Percentiles rank a stretch among this genome's conserved stretches.
Conservation (phyloP, 2,797 vertebrate species). For the Melanotaenia parkinsoni region DNA sequence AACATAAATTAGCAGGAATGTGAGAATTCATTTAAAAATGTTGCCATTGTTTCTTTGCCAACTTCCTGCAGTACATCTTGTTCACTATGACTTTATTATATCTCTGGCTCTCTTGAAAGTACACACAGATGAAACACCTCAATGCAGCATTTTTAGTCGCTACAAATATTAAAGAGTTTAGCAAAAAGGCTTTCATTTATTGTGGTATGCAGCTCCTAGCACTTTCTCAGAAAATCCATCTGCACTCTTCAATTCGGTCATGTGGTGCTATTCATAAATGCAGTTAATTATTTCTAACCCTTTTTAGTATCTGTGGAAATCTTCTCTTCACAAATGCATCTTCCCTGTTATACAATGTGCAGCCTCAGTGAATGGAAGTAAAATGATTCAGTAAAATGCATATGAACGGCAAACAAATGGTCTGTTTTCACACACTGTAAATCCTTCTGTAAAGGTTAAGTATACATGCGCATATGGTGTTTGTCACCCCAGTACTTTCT, state of each 20-base stretch:
- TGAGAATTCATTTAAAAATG: background rate
- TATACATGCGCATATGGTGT: slow-evolving; percentile 2
- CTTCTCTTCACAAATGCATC: background rate
- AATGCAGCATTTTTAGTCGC: background rate
- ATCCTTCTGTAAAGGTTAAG: slow-evolving; percentile 1
- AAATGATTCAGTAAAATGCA: slow-evolving; percentile 11
- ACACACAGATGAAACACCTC: background rate
- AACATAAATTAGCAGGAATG: background rate
- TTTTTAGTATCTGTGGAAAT: background rate
- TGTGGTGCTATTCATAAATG: slow-evolving; percentile 23
- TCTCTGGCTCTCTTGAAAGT: background rate
- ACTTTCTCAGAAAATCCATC: slow-evolving; percentile 15
- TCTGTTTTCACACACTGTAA: slow-evolving; percentile 18
- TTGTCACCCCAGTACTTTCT: background rate
- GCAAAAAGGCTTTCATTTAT: slow-evolving; percentile 17
- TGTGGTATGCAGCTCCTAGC: slow-evolving; percentile 10
- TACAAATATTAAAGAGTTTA: background rate
- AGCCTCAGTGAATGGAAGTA: slow-evolving; percentile 1
- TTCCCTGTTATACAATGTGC: slow-evolving; percentile 6
- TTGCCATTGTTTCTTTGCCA: background rate
- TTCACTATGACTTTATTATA: background rate
- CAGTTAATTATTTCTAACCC: slow-evolving; percentile 2
- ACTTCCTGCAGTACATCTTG: background rate
- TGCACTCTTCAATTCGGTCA: background rate
- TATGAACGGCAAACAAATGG: background rate